phyloP scores from a whole-genome alignment of 2,797 vertebrate genomes.

The Falco berigora region DNA sequence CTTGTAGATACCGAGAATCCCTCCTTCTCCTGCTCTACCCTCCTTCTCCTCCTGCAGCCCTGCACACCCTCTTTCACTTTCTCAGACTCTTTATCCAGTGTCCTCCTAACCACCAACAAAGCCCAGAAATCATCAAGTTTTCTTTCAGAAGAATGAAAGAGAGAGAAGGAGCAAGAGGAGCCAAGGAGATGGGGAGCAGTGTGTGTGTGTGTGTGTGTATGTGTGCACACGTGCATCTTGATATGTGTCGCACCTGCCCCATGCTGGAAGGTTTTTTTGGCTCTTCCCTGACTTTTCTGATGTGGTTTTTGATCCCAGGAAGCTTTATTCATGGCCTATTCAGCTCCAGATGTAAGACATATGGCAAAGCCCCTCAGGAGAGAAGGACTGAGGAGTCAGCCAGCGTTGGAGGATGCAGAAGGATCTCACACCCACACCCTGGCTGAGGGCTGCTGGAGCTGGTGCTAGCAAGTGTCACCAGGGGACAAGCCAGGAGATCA shows the following conservation, averaged over 20 bases:
- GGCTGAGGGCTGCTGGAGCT: neutral
- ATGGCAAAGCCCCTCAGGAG: neutral
- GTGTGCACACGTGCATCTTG: fast-evolving
- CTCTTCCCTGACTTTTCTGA: neutral
- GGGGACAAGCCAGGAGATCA: neutral
- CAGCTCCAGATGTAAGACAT: neutral
- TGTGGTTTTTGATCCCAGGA: neutral
- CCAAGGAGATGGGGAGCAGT: neutral
- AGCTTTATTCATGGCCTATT: neutral
- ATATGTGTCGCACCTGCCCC: neutral
- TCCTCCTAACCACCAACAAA: slow-evolving; percentile 70
- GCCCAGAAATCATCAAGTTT: slow-evolving; percentile 50
- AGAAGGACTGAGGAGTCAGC: neutral
- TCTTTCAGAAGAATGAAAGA: slow-evolving; percentile 45
- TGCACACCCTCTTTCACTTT: slow-evolving; percentile 59
- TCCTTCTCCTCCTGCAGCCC: slow-evolving; percentile 41
- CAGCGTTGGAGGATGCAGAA: neutral
- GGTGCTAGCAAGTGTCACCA: neutral
- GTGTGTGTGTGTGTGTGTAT: neutral
- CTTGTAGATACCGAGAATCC: slow-evolving; percentile 80
- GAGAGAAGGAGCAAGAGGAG: neutral
- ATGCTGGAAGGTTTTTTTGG: neutral
- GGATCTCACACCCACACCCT: neutral
- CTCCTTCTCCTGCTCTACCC: slow-evolving; percentile 69
- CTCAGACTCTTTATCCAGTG: slow-evolving; percentile 67